Evolutionary conservation across 2,888 invertebrate genomes (phyloP).

Genomic region (Gymnosoma rotundatum): DNA sequence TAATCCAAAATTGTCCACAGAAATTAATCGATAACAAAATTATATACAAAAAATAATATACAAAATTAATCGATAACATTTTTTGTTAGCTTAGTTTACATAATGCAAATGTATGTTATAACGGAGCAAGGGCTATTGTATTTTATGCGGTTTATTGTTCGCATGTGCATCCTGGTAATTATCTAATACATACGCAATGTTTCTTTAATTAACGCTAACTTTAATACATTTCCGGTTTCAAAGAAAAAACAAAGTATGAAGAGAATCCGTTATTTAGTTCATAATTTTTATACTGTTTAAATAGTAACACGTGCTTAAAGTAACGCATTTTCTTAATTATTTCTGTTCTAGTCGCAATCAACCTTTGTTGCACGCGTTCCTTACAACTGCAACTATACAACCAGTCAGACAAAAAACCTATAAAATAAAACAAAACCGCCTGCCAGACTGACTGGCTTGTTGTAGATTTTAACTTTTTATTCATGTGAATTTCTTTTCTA

Average conservation of each 20-base stretch:
- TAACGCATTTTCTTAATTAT: slow-evolving; percentile 62
- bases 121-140: too few species aligned
- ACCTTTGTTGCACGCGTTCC: slow-evolving; percentile 51
- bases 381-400: slow-evolving; percentile 22
- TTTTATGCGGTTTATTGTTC: too few species aligned
- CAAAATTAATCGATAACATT: too few species aligned
- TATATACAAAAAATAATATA: too few species aligned
- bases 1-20: too few species aligned
- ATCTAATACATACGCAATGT: background rate
- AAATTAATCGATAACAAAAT: too few species aligned
- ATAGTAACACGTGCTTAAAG: slow-evolving; percentile 64
- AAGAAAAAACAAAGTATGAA: background rate
- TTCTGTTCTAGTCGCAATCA: slow-evolving; percentile 56
- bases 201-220: slow-evolving; percentile 14
- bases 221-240: slow-evolving; percentile 43
- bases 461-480: slow-evolving; percentile 10
- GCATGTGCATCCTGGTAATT: too few species aligned
- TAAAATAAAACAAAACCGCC: slow-evolving; percentile 54
- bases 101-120: too few species aligned
- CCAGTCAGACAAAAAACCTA: background rate
- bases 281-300: slow-evolving; percentile 34
- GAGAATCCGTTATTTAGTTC: slow-evolving; percentile 46
- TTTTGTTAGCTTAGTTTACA: too few species aligned
- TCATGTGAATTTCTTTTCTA: slow-evolving; percentile 39
- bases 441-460: slow-evolving; percentile 23